These are phyloP conservation scores for Mesorhabditis belari DNA, from an alignment of 2,888 invertebrate species.

Conservation along the genomic window DNA sequence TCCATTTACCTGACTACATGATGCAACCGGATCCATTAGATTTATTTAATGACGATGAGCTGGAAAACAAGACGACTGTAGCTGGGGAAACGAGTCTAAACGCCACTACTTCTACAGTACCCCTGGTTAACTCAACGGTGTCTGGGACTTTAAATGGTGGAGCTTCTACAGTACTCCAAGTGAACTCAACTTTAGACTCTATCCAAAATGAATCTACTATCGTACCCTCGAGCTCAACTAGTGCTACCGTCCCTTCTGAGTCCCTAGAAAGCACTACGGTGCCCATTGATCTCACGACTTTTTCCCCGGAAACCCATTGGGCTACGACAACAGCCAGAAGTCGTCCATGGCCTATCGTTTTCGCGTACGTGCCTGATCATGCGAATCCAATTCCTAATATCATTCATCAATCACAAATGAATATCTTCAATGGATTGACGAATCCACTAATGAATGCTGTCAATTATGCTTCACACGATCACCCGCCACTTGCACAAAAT, in stretches of 20 bases:
- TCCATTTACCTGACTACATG: not conserved
- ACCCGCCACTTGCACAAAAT: no score
- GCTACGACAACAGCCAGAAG: not conserved
- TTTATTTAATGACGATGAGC: not conserved
- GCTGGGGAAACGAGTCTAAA: not conserved
- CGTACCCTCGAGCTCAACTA: not conserved
- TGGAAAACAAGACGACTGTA: not conserved
- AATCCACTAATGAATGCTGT: no score
- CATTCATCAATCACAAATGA: no score
- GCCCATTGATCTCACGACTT: not conserved
- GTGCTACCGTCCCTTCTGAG: not conserved
- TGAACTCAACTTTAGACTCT: not conserved
- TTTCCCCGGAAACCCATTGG: not conserved
- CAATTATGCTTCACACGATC: no score
- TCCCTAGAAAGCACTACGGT: not conserved
- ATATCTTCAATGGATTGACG: no score
- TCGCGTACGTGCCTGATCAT: not conserved
- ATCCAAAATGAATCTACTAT: not conserved
- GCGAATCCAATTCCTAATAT: no score
- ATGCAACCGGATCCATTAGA: not conserved
- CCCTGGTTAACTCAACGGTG: not conserved
- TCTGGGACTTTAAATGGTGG: not conserved
- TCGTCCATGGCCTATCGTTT: not conserved
- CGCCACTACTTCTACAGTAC: not conserved
- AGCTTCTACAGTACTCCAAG: not conserved